Base-by-base conservation (phyloP, 2,888 invertebrate genomes). In the Brassicogethes aeneus region DNA sequence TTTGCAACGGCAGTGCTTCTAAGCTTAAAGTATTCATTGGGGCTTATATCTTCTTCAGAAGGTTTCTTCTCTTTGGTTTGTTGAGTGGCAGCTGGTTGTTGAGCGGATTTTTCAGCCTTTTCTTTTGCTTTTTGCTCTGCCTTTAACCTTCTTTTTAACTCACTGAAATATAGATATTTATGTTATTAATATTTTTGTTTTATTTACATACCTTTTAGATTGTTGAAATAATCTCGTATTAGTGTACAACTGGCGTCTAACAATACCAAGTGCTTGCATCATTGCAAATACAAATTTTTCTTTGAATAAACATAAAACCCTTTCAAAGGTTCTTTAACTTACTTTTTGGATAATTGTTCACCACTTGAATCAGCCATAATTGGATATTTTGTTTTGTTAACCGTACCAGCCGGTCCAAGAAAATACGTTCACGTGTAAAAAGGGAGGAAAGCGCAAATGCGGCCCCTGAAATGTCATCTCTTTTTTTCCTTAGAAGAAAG, bases 71-170 rank as follows among this genome's bases (percentile, higher is more conserved):
- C 54, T 36, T 49, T 50, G 2, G 46, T 36, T 44, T 52, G 51
- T 2, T 46, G 41, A 2, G 34, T 15, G 29, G 41, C 40, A 2
- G 15, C 12, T 16, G 55, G 47, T 37, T 62, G 56, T 15, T 66
- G 51, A 14, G 64, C 53, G 42, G 40, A 70, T 50, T 74, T 74
- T 7, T 75, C 75, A 7, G 72, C 75, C 62, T 94, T 93, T 58
- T 95, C 92, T 64, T 92, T 87, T 8, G 87, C 82, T 64, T 96
- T 96, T 66, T 94, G 87, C 61, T 94, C 92, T 5, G 88, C 86
- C 70, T 96, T 97, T 42, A 86, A 63, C 8, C 91, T 78, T 43
- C 96, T 77, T 72, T 99, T 99, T 53, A 89, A 73, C 71, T 97
- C 96, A 77, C 96, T 97, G 68, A 16, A 72, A 71, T 52, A 46